Percentiles rank a stretch among this genome's conserved stretches.
Evolutionary conservation across 2,113 vertebrate genomes (phyloP).

Genomic region (Hippotragus niger): DNA sequence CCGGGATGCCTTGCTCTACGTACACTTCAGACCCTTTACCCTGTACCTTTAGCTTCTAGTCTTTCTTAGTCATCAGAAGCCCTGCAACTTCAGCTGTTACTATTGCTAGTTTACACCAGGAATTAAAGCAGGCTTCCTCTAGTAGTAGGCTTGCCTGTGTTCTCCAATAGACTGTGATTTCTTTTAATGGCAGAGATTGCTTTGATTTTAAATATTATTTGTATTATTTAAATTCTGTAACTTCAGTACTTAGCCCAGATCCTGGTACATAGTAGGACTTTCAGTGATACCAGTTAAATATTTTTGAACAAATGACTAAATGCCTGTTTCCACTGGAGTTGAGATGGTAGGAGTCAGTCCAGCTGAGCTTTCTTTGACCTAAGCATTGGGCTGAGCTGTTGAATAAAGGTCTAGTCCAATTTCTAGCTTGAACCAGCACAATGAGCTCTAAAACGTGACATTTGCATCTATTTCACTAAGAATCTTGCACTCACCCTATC

Average conservation of each 20-base stretch:
- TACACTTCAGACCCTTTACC: neutral
- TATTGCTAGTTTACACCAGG: neutral
- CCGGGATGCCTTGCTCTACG: neutral
- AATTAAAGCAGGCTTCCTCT: neutral
- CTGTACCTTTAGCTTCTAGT: neutral
- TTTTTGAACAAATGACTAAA: neutral
- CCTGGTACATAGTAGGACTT: neutral
- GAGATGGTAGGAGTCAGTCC: neutral
- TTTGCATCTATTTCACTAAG: constrained; percentile 72
- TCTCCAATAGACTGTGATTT: neutral
- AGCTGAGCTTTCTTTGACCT: neutral
- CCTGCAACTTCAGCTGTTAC: neutral
- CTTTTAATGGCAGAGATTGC: neutral
- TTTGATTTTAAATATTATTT: constrained; percentile 10
- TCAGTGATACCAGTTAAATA: neutral
- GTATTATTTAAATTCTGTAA: neutral
- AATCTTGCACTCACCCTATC: constrained; percentile 12
- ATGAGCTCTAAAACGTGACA: constrained; percentile 46
- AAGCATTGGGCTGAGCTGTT: neutral
- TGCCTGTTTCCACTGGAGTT: neutral
- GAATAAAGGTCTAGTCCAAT: constrained; percentile 45
- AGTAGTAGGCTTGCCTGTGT: neutral
- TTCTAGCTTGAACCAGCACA: constrained; percentile 38
- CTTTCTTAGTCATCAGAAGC: neutral
- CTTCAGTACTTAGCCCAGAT: neutral